Percentiles rank a stretch among this genome's conserved stretches.
These are phyloP conservation scores for Athripsodes cinereus DNA, from an alignment of 2,888 invertebrate genomes.

Conservation along the genomic window DNA sequence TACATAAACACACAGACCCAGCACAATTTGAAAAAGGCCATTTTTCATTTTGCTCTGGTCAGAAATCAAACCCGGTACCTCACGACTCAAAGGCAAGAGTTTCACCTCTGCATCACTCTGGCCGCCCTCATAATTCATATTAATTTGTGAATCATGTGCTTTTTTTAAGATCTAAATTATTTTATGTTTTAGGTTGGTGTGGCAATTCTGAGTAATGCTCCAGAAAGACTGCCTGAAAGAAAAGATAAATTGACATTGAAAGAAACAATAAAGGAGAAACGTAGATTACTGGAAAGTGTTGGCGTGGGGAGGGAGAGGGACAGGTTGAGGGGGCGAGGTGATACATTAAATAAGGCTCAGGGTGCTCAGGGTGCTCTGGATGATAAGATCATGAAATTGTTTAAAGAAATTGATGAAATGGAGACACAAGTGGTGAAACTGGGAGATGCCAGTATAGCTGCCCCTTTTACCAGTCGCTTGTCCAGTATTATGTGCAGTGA, in stretches of 20 bases:
- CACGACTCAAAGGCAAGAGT: too few relatives aligned
- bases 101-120: too few relatives aligned
- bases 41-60: too few relatives aligned
- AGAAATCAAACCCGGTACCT: too few relatives aligned
- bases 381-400: slow-evolving; percentile 57
- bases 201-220: slow-evolving; percentile 79
- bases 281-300: slow-evolving; percentile 22
- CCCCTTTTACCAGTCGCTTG: slow-evolving; percentile 96
- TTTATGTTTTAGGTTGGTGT: slow-evolving; percentile 71
- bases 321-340: slow-evolving; percentile 19
- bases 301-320: slow-evolving; percentile 17
- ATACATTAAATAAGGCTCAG: slow-evolving; percentile 26
- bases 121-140: too few relatives aligned
- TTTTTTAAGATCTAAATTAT: too few relatives aligned
- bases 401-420: slow-evolving; percentile 83
- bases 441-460: slow-evolving; percentile 98
- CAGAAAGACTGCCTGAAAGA: slow-evolving; percentile 46
- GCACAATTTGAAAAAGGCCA: too few relatives aligned
- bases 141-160: too few relatives aligned
- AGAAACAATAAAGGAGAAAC: slow-evolving; percentile 29
- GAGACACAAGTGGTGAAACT: slow-evolving; percentile 88
- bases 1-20: too few relatives aligned
- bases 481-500: slow-evolving; percentile 93
- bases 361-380: slow-evolving; percentile 35
- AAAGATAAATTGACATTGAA: slow-evolving; percentile 19